A percentile compares a stretch with the other conserved stretches of the same genome.
Conservation (phyloP, 2,797 vertebrate species). For the Sebastes cheni region DNA sequence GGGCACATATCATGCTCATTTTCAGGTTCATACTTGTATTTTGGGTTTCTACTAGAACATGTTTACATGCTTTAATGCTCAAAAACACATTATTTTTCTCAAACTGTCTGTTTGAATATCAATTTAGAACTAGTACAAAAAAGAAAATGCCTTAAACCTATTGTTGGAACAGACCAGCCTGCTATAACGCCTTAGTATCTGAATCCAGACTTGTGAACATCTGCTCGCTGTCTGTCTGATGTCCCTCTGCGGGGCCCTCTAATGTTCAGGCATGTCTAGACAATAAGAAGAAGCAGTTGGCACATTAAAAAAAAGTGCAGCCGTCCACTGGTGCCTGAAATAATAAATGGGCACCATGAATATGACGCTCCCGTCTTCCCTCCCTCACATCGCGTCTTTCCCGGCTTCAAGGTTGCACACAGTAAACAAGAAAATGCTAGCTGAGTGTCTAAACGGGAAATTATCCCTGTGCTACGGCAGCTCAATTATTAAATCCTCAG, state of each 20-base stretch:
- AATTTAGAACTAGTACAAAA: not conserved
- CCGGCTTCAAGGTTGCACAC: not conserved
- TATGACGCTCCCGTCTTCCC: not conserved
- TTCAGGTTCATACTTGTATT: too few relatives aligned
- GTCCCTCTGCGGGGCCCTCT: constrained; percentile 19
- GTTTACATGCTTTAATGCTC: too few relatives aligned
- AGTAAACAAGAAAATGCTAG: not conserved
- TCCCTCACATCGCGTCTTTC: not conserved
- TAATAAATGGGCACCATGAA: constrained; percentile 3
- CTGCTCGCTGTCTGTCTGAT: constrained; percentile 25
- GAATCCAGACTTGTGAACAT: constrained; percentile 29
- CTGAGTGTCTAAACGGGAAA: not conserved
- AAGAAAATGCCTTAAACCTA: not conserved
- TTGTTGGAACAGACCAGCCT: not conserved
- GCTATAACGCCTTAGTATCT: not conserved
- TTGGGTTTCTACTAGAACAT: too few relatives aligned
- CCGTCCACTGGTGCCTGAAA: constrained; percentile 1
- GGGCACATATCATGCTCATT: too few relatives aligned
- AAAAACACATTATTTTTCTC: too few relatives aligned
- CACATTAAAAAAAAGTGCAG: constrained; percentile 31
- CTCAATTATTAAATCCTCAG: constrained; percentile 36
- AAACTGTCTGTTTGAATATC: too few relatives aligned
- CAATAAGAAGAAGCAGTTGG: constrained; percentile 38
- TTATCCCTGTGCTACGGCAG: not conserved
- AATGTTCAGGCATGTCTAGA: constrained; percentile 35